These are phyloP conservation scores for Drosophila saltans DNA, from an alignment of 1,140 invertebrate genomes.

Conservation along the genomic window DNA sequence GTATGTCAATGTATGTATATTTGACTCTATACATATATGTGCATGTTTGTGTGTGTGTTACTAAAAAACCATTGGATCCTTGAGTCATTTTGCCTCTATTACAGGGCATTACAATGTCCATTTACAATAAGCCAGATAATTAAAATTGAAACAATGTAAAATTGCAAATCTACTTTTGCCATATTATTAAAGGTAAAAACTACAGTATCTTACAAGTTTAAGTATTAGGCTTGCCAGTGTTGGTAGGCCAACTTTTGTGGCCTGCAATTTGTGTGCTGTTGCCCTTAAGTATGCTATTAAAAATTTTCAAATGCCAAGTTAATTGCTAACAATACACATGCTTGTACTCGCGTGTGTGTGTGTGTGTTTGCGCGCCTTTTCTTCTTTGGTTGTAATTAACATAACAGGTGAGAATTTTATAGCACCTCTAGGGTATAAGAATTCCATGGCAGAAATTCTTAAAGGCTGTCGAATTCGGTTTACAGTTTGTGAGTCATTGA, in stretches of 20 bases:
- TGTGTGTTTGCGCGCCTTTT: constrained; percentile 4
- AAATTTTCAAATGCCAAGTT: constrained; percentile 72
- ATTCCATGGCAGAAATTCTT: background rate
- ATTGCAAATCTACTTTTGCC: constrained; percentile 20
- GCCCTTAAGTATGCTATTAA: constrained; percentile 67
- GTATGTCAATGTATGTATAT: background rate
- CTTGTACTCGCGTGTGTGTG: background rate
- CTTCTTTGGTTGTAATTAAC: background rate
- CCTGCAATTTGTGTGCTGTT: constrained; percentile 22
- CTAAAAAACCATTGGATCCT: constrained; percentile 23
- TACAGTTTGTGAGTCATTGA: too few species aligned
- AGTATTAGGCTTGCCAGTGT: too few species aligned
- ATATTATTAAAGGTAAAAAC: constrained; percentile 5
- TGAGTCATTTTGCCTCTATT: constrained; percentile 30
- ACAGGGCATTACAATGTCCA: constrained; percentile 52
- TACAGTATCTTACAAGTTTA: background rate
- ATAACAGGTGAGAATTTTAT: background rate
- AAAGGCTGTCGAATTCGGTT: background rate
- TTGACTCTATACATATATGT: background rate
- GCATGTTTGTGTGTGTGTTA: constrained; percentile 19
- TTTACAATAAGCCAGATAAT: constrained; percentile 38
- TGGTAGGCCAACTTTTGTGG: constrained; percentile 1
- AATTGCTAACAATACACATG: constrained; percentile 68
- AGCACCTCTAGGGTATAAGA: background rate
- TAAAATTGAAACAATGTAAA: constrained; percentile 19